Evolutionary conservation across 2,797 vertebrate species (phyloP), one percentile per base, ranked within the genome.

Genomic region (Arrhamphus sclerolepis): DNA sequence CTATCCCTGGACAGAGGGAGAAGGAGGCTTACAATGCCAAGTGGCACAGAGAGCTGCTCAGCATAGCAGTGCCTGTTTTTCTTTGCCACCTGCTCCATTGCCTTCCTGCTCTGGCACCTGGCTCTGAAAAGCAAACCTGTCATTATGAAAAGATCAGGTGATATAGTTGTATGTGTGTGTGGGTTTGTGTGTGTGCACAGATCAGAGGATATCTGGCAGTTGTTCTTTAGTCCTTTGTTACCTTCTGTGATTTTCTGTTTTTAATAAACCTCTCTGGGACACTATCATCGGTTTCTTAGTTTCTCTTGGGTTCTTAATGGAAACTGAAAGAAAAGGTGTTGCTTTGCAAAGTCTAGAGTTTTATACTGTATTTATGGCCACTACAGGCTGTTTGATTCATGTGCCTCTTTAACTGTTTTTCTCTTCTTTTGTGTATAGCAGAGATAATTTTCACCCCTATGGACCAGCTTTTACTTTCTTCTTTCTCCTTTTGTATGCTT

Each of bases 61-160:
- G 71, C 24, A 16, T 48, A 34, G 67, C 65, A 52, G 50, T 29
- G 70, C 63, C 72, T 18, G 59, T 80, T 67, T 80, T 71, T 58
- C 53, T 42, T 43, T 22, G 29, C 81, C 89, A 90, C 85, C 87
- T 90, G 89, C 77, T 89, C 70, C 56, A 60, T 62, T 72, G 72
- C 56, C 88, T 77, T 77, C 66, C 77, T 81, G 79, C 72, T 62
- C 67, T 8, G 40, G 28, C 75, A 64, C 78, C 68, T 78, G 80
- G 81, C 77, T 66, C 66, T 46, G 41, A 34, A 66, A 76, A 51
- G 58, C 69, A 60, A 73, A 73, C 48, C 67, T 84, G 80, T 70
- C 81, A 60, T 82, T 60, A 67, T 80, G 28, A 46, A 24, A 49
- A 72, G 71, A 85, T 77, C 63, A 55, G 43, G 50, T 21, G 63